These are phyloP conservation scores for Lasius platythorax DNA, from an alignment of 2,888 invertebrate species.

Conservation along the genomic window DNA sequence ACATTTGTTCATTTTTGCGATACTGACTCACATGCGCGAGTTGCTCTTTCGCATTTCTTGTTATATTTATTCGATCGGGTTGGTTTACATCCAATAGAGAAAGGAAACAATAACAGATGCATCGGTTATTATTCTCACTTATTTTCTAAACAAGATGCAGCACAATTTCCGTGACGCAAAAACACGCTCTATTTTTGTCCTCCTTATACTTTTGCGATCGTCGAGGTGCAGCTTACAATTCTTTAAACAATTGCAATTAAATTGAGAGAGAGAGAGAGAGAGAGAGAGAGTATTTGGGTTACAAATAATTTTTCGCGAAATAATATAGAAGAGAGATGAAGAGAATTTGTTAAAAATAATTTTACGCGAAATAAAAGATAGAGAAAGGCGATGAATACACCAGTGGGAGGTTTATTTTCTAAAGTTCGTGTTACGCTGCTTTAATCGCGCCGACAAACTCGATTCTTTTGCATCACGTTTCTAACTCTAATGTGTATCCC, in stretches of 20 bases:
- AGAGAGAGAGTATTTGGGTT: background rate
- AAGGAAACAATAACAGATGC: background rate
- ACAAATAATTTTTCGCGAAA: background rate
- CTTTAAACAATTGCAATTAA: background rate
- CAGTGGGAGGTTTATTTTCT: background rate
- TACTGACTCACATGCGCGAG: background rate
- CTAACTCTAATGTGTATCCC: constrained; percentile 32
- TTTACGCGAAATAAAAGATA: background rate
- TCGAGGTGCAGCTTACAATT: background rate
- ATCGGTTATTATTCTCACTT: background rate
- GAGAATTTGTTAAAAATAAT: background rate
- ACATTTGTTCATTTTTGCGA: background rate
- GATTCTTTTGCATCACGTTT: constrained; percentile 15
- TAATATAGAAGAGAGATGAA: too few relatives aligned
- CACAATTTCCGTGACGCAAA: background rate
- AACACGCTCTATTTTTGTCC: background rate
- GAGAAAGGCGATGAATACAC: background rate
- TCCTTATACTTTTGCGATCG: background rate
- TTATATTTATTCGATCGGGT: background rate
- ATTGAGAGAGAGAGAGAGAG: background rate
- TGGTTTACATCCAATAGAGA: background rate
- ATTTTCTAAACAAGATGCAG: background rate
- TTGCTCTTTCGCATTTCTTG: background rate
- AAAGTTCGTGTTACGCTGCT: background rate
- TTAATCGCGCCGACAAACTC: constrained; percentile 10